Evolutionary conservation across 2,113 vertebrate genomes (phyloP), one percentile per base, ranked within the genome.

Genomic region (Miniopterus natalensis): DNA sequence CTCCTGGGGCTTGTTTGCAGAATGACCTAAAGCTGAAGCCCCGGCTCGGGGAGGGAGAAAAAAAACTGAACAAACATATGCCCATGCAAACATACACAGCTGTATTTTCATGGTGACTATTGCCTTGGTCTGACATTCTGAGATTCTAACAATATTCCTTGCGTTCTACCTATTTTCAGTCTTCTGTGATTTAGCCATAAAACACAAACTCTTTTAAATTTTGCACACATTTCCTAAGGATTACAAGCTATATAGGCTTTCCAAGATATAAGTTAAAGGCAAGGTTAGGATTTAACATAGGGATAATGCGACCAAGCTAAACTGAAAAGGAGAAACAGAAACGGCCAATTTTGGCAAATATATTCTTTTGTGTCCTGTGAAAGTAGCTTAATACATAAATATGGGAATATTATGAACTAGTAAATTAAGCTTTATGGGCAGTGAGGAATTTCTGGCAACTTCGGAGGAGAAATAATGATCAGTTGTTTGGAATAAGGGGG

Each of bases 1-100:
- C 98, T 98, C 98, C 96, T 98, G 98, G 98, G 98, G 98, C 98
- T 98, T 98, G 98, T 98, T 98, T 98, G 98, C 97, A 97, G 98
- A 98, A 98, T 98, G 98, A 98, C 98, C 97, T 97, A 97, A 98
- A 98, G 98, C 98, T 98, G 97, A 98, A 98, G 94, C 93, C 95
- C 96, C 51, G 88, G 96, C 94, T 98, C 95, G 47, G 95, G 95
- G 78, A 95, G 80, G 84, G 90, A 95, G 96, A 87, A 81, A 89
- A 97, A 97, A 80, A 73, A 92, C 77, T 9, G 96, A 96, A 97
- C 88, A 96, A 97, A 97, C 90, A 51, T 25, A 59, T 96, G 0
- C 55, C 78, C 51, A 65, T 49, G 96, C 96, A 90, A 96, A 80
- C 17, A 47, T 59, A 88, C 84, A 84, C 90, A 96, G 90, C 12